A percentile compares a stretch with the other conserved stretches of the same genome.
phyloP scores from a whole-genome alignment of 2,113 vertebrate genomes.

The Pachycephala philippinensis region DNA sequence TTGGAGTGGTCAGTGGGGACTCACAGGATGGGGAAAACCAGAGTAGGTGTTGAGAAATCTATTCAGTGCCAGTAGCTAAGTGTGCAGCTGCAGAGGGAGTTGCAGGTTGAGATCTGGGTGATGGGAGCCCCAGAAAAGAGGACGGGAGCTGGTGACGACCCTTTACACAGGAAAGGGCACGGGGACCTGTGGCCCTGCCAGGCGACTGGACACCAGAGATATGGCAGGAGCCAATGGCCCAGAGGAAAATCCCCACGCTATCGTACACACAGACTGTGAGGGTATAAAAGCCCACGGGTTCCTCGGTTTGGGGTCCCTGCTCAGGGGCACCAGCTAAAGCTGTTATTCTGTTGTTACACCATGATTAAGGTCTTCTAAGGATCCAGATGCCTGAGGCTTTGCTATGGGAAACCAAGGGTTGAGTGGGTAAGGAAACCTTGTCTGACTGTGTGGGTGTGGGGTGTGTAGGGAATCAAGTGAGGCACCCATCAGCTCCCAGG shows the following conservation, averaged over 20 bases:
- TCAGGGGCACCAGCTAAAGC: background rate
- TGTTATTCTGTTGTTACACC: background rate
- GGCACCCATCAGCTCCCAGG: background rate
- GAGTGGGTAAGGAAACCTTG: background rate
- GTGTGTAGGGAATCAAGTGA: accelerated
- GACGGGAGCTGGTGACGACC: background rate
- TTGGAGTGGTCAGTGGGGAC: background rate
- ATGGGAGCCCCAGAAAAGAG: background rate
- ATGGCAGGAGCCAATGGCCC: background rate
- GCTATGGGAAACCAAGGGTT: accelerated
- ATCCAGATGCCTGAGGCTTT: background rate
- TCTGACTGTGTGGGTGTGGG: background rate
- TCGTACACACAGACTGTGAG: no score
- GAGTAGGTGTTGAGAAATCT: background rate
- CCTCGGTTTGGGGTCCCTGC: background rate
- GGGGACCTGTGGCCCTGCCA: background rate
- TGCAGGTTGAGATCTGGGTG: background rate
- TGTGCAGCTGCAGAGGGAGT: background rate
- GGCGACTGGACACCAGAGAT: background rate
- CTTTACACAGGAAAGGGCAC: background rate
- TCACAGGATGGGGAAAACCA: background rate
- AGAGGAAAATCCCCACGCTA: background rate
- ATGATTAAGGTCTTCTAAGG: background rate
- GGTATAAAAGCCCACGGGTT: background rate
- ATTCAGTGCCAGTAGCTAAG: background rate